phyloP scores from a whole-genome alignment of 2,113 vertebrate genomes.

The Gila orcuttii region DNA sequence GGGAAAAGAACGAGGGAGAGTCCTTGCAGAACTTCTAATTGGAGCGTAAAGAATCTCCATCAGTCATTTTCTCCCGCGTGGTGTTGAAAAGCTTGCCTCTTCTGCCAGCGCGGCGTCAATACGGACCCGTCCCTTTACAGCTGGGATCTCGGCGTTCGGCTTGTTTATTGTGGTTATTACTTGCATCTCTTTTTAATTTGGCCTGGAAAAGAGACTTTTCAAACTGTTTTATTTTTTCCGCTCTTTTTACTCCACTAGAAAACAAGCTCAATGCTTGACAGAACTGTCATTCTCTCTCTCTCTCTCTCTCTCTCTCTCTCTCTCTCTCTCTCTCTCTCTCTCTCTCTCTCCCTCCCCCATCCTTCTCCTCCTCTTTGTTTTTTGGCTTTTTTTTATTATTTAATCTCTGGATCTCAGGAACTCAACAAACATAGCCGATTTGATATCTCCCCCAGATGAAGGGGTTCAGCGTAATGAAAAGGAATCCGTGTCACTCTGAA shows the following conservation, averaged over 20 bases:
- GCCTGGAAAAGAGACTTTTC: constrained; percentile 43
- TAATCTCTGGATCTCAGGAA: constrained; percentile 60
- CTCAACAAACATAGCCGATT: constrained; percentile 27
- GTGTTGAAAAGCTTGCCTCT: constrained; percentile 11
- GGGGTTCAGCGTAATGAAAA: constrained; percentile 64
- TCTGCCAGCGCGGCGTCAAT: not conserved
- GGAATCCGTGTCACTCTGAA: constrained; percentile 50
- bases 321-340: constrained; percentile 19
- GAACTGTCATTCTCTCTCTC: constrained; percentile 18
- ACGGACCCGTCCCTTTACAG: not conserved
- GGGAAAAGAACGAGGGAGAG: not conserved
- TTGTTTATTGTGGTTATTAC: constrained; percentile 42
- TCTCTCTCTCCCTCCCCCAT: constrained; percentile 26
- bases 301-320: not conserved
- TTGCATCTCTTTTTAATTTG: constrained; percentile 42
- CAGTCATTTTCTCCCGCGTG: constrained; percentile 28
- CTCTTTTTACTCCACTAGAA: constrained; percentile 28
- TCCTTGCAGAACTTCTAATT: constrained; percentile 46
- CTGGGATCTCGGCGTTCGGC: not conserved
- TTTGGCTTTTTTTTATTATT: constrained; percentile 59
- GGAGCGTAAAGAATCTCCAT: constrained; percentile 42
- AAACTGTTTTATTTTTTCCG: constrained; percentile 26
- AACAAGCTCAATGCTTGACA: constrained; percentile 43
- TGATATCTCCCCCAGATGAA: constrained; percentile 59
- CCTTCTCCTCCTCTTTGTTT: constrained; percentile 43